Conservation (phyloP, 64 coral and sea anemone species). For the Dendronephthya gigantea region DNA sequence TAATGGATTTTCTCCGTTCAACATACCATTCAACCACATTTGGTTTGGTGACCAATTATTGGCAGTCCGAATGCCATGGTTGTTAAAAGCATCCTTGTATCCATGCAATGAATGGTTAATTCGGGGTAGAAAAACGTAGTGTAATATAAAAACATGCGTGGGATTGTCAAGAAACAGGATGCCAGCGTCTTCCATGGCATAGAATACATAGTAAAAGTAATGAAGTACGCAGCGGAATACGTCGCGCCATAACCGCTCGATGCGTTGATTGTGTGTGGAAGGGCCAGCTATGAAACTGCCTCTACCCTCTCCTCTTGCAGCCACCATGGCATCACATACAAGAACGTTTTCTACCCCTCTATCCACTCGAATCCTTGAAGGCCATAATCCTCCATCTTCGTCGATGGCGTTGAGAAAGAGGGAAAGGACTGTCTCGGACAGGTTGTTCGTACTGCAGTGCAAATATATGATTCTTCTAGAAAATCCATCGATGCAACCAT, state of each 20-base stretch:
- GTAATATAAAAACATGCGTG: not conserved
- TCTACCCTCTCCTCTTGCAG: not conserved
- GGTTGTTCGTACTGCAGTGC: not conserved
- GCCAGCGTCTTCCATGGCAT: not conserved
- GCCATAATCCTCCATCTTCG: not conserved
- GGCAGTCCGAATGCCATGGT: no score
- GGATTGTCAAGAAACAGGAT: not conserved
- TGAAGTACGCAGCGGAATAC: no score
- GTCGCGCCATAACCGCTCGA: no score
- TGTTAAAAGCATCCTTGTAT: no score
- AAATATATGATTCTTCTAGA: conserved; percentile 1
- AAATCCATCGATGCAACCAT: not conserved
- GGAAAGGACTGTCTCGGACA: not conserved
- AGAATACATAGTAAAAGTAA: no score
- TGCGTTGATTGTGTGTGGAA: not conserved
- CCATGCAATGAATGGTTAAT: no score
- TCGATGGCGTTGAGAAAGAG: not conserved
- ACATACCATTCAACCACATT: conserved; percentile 9
- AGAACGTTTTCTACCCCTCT: no score
- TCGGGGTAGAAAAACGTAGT: not conserved
- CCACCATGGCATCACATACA: not conserved
- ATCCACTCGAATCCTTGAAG: not conserved
- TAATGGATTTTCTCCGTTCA: conserved; percentile 3
- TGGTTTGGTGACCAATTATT: conserved; percentile 13
- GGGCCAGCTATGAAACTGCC: not conserved